Evolutionary conservation across 2,797 vertebrate species (phyloP), one percentile per base, ranked within the genome.

Genomic region (Steatocranus sp.): DNA sequence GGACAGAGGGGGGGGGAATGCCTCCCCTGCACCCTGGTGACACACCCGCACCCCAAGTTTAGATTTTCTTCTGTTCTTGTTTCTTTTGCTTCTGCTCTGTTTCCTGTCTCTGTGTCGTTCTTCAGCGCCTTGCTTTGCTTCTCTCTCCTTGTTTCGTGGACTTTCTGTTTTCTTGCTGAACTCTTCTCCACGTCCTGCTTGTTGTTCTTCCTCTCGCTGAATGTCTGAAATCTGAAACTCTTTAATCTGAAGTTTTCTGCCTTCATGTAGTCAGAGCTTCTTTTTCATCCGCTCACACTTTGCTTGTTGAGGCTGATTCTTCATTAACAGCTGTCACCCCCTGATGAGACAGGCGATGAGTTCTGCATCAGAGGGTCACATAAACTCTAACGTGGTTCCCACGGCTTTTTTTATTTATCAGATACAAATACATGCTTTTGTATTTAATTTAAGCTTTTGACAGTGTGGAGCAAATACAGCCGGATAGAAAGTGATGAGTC

Each of bases 371-470:
- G 36, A 41, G 0, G 32, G 20, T 41, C 34, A 66, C 3, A 25
- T 9, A 23, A 14, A 0, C 11, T 38, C 34, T 2, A 15, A 15
- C 36, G 2, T 23, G 36, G 8, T 41, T 9, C n/a, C 34, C 61
- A 41, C n/a, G 0, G 1, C 36, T 68, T 41, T 66, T 41, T 41
- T 41, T 61, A 1, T n/a, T n/a, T n/a, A 41, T 41, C 63, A 10
- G 8, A 41, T 41, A 41, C 18, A 20, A 38, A 66, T 4, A 66
- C 61, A 20, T 0, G 18, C 18, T 1, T 61, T 7, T n/a, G 30
- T 56, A 30, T 56, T 63, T 36, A 15, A 23, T 41, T 6, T 0
- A 2, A 41, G 61, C 34, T 66, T 23, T 3, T 4, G 36, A 23
- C 61, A 4, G 8, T 15, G 0, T 8, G 61, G 36, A 9, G 36